phyloP scores from a whole-genome alignment of 2,797 vertebrate genomes.

The Pseudocheirus occidentalis region DNA sequence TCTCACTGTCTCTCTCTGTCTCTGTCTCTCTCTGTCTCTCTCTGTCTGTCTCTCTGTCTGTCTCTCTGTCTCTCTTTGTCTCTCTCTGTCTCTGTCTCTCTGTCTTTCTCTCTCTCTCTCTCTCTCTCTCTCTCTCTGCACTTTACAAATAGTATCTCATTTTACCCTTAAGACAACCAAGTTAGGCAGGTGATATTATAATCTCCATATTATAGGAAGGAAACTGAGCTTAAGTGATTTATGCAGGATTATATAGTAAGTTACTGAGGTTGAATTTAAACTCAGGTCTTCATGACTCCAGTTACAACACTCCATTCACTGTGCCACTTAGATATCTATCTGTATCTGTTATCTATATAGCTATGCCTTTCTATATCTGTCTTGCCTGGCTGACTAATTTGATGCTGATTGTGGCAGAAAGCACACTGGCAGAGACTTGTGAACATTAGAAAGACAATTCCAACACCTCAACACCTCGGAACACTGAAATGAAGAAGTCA shows the following conservation, averaged over 20 bases:
- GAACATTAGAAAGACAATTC: not conserved
- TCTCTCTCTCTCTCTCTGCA: too few relatives aligned
- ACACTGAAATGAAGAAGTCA: not conserved
- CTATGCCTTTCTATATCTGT: too few relatives aligned
- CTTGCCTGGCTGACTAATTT: too few relatives aligned
- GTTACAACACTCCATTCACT: not conserved
- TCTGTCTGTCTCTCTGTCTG: too few relatives aligned
- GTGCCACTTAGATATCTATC: not conserved
- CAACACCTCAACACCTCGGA: not conserved
- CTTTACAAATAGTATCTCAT: not conserved
- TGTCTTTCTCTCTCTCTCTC: too few relatives aligned
- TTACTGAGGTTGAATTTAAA: not conserved
- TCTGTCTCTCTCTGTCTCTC: too few relatives aligned
- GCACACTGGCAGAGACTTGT: too few relatives aligned
- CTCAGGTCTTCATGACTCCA: not conserved
- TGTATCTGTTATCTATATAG: too few relatives aligned
- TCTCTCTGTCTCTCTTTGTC: too few relatives aligned
- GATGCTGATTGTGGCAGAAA: too few relatives aligned
- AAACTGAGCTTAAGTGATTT: not conserved
- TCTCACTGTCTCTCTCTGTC: too few relatives aligned
- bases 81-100: too few relatives aligned
- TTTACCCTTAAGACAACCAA: not conserved
- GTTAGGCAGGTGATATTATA: not conserved
- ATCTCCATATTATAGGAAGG: not conserved
- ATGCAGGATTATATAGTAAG: not conserved